Percentiles rank a stretch among this genome's conserved stretches.
Conservation (phyloP, 2,888 invertebrate genomes). For the Patella caerulea region DNA sequence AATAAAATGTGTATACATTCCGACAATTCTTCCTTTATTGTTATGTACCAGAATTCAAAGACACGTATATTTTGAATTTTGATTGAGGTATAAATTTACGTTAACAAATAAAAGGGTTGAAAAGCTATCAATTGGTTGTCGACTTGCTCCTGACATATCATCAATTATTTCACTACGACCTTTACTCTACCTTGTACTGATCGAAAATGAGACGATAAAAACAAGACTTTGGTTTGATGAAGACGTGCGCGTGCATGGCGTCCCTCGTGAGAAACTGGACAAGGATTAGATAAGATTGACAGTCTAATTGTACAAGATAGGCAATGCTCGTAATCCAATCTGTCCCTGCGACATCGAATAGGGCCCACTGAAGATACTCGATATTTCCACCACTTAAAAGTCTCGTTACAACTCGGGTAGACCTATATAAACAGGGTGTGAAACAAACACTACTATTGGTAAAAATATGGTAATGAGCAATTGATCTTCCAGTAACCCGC, state of each 20-base stretch:
- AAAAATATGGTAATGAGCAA: background rate
- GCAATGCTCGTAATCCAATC: background rate
- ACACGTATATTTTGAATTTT: no score
- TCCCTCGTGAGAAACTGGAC: background rate
- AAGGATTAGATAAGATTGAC: background rate
- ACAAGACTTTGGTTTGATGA: background rate
- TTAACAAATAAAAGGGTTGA: background rate
- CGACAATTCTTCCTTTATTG: no score
- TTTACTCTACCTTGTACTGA: background rate
- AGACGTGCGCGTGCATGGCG: background rate
- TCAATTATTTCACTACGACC: background rate
- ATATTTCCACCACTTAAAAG: background rate
- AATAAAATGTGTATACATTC: no score
- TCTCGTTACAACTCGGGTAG: constrained; percentile 4
- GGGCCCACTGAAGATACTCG: background rate
- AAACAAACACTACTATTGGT: constrained; percentile 6
- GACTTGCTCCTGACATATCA: background rate
- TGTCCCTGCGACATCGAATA: background rate
- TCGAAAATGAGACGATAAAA: background rate
- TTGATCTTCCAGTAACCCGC: background rate
- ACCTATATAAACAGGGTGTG: background rate
- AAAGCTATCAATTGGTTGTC: background rate
- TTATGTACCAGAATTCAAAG: no score
- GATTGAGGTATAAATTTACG: background rate
- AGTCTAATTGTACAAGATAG: background rate